Evolutionary conservation across 2,113 vertebrate species (phyloP), one percentile per base, ranked within the genome.

Genomic region (human (Homo sapiens)): DNA sequence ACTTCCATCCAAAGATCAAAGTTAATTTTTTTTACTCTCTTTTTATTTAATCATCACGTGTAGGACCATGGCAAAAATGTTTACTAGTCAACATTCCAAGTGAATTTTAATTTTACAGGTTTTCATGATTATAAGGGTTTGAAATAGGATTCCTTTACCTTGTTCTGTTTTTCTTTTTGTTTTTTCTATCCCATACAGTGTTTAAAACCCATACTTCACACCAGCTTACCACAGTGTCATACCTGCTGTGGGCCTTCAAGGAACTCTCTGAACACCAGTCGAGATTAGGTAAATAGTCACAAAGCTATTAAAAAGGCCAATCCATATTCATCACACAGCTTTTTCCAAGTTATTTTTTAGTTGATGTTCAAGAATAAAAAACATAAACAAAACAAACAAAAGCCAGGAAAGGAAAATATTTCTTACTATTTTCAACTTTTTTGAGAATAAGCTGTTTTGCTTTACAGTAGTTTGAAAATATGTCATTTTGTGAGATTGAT

Each of bases 401-500:
- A 78, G 43, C 35, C 38, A 85, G 20, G 72, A 97, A 98, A 97
- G 38, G 48, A 97, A 96, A 98, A 96, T 50, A 27, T 85, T 90
- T 93, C 80, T 83, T 97, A 97, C 87, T 94, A 97, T 96, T 97
- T 98, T 90, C 83, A 97, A 97, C 93, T 98, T 98, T 98, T 98
- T 98, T 87, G 90, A 93, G 43, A 96, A 95, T 96, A 98, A 3
- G 22, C 97, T 98, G 95, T 98, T 98, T 98, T 98, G 91, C 97
- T 98, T 98, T 97, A 96, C 95, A 97, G 97, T 98, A 93, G 8
- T 98, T 98, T 98, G 97, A 98, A 98, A 98, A 98, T 98, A 97
- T 98, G 98, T 98, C 95, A 32, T 97, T 98, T 98, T 98, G 96
- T 0, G 66, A 98, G 97, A 99, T 98, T 98, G 98, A 98, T 98